Evolutionary conservation across 2,113 vertebrate genomes (phyloP).

Genomic region (Leucopsar rothschildi): DNA sequence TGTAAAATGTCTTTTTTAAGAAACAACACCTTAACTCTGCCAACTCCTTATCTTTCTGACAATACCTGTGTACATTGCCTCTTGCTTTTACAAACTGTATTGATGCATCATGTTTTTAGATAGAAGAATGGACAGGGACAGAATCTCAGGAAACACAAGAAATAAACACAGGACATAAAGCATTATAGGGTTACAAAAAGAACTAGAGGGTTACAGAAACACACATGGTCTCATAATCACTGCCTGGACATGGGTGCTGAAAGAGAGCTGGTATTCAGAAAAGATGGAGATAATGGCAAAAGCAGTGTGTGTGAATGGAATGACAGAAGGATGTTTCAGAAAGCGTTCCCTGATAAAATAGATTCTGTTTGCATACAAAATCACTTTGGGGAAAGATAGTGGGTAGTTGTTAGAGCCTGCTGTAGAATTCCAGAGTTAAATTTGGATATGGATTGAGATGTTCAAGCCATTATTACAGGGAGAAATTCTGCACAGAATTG

Average conservation of each 20-base stretch:
- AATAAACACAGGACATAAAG: not conserved
- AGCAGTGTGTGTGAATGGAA: not conserved
- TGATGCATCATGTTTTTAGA: not conserved
- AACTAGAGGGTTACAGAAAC: not conserved
- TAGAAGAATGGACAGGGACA: not conserved
- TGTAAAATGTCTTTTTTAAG: not conserved
- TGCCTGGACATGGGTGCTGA: not conserved
- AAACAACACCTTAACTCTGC: not conserved
- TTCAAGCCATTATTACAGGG: not conserved
- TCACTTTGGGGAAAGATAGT: not conserved
- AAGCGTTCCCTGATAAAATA: not conserved
- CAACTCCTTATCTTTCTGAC: not conserved
- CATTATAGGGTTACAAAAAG: not conserved
- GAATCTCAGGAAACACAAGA: not conserved
- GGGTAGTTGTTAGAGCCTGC: not conserved
- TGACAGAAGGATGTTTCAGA: not conserved
- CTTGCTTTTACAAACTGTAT: not conserved
- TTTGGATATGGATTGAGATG: slow-evolving; percentile 8
- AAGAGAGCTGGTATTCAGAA: not conserved
- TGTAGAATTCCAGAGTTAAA: slow-evolving; percentile 34
- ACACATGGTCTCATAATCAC: not conserved
- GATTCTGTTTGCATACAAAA: slow-evolving; percentile 23
- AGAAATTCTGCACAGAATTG: slow-evolving; percentile 6
- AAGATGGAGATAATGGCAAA: not conserved
- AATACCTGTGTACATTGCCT: not conserved